These are phyloP conservation scores for Cariama cristata DNA, from an alignment of 2,113 vertebrate genomes.

Conservation along the genomic window DNA sequence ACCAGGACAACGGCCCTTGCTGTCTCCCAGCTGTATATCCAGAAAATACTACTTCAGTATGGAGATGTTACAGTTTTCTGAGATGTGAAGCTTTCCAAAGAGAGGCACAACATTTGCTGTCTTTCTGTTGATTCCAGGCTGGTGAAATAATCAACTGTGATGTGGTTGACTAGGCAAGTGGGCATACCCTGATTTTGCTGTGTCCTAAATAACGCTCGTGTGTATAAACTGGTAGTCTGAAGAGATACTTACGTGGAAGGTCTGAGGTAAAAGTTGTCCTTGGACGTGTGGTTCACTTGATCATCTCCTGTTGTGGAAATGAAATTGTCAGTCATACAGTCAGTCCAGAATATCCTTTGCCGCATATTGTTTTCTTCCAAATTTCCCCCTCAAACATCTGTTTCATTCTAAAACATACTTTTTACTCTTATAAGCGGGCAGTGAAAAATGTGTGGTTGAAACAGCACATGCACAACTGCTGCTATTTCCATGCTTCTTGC, in stretches of 20 bases:
- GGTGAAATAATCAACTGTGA: not conserved
- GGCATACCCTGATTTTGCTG: not conserved
- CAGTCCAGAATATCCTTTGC: not conserved
- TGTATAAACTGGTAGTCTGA: not conserved
- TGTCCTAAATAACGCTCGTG: not conserved
- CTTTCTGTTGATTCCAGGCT: not conserved
- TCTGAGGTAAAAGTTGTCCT: not conserved
- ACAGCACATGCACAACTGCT: not conserved
- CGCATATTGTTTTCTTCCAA: not conserved
- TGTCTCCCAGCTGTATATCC: not conserved
- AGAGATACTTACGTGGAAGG: not conserved
- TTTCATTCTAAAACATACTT: not conserved
- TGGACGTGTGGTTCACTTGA: not conserved
- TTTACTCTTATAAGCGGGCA: not conserved
- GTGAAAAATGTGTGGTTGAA: not conserved
- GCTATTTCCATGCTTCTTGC: not conserved
- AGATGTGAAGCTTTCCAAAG: not conserved
- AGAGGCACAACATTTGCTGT: not conserved
- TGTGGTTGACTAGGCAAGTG: not conserved
- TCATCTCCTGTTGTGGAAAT: not conserved
- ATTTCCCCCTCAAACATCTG: not conserved
- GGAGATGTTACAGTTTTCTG: not conserved
- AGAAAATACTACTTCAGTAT: not conserved
- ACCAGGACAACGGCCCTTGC: no score
- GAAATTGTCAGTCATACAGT: not conserved